Evolutionary conservation across 2,113 vertebrate genomes (phyloP), one percentile per base, ranked within the genome.

Genomic region (Castor canadensis): DNA sequence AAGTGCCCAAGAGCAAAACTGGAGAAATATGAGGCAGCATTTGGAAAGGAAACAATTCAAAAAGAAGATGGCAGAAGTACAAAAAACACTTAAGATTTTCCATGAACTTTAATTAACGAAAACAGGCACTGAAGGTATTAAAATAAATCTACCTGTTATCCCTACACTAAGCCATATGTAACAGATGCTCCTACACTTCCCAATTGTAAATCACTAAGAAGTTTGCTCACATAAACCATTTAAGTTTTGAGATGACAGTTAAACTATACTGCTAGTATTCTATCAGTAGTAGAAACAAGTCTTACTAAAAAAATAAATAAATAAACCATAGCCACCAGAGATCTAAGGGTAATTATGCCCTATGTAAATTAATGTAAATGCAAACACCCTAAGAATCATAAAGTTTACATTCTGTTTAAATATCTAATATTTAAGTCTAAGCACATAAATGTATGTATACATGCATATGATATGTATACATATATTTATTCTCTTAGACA

Each of bases 341-440:
- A 94, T n/a, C 32, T 67, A n/a, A n/a, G n/a, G n/a, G 49, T 89
- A 95, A 95, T 87, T 95, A 87, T 76, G 19, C 58, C 5, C 19
- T 82, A 58, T 54, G 28, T 82, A 93, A 94, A 90, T 77, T 71
- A 86, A 89, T 75, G 6, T 52, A 69, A 93, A 91, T 80, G 28
- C 11, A 91, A 89, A 92, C 3, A 85, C 13, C 43, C 58, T 81
- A 89, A 89, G 69, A 97, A 94, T 54, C 54, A 76, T 67, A 73
- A 87, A 76, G n/a, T 93, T 82, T 79, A n/a, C 40, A 79, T 94
- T 95, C 75, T 93, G 38, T 43, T 89, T 81, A 91, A 91, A 93
- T n/a, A 94, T 26, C 24, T 26, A 26, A 26, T 54, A 16, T 84
- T 94, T 92, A 91, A 90, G 72, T 69, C 80, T 80, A 80, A 8